Conservation (phyloP, 2,113 vertebrate species). For the Nettapus auritus region DNA sequence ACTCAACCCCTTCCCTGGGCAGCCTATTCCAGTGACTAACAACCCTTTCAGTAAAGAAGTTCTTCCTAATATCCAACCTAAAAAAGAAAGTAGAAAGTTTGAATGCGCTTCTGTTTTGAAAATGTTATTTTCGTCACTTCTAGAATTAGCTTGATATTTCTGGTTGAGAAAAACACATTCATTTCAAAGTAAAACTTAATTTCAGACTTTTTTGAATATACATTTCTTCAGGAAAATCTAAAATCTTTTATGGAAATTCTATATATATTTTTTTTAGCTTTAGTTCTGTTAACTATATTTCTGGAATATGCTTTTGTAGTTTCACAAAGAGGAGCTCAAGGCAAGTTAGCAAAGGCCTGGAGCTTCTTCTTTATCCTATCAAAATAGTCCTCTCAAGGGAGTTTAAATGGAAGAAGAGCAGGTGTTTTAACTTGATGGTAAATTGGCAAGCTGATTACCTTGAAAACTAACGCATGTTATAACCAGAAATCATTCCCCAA, state of each 20-base stretch:
- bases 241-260: background rate
- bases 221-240: background rate
- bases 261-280: background rate
- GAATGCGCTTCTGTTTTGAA: background rate
- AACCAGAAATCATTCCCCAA: background rate
- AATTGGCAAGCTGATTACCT: constrained; percentile 1
- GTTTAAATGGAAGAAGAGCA: constrained; percentile 17
- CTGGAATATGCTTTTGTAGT: background rate
- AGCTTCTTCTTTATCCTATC: background rate
- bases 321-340: background rate
- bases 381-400: background rate
- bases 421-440: background rate
- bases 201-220: background rate
- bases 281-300: background rate
- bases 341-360: rapidly evolving
- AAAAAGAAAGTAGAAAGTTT: background rate
- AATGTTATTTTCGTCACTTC: background rate
- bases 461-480: background rate
- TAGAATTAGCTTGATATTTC: background rate
- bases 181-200: background rate
- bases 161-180: background rate
- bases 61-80: too few relatives aligned
- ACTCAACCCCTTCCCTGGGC: too few relatives aligned
- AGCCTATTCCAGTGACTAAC: too few relatives aligned
- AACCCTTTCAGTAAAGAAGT: too few relatives aligned